phyloP scores from a whole-genome alignment of 2,888 invertebrate genomes.

The Eupeodes luniger region DNA sequence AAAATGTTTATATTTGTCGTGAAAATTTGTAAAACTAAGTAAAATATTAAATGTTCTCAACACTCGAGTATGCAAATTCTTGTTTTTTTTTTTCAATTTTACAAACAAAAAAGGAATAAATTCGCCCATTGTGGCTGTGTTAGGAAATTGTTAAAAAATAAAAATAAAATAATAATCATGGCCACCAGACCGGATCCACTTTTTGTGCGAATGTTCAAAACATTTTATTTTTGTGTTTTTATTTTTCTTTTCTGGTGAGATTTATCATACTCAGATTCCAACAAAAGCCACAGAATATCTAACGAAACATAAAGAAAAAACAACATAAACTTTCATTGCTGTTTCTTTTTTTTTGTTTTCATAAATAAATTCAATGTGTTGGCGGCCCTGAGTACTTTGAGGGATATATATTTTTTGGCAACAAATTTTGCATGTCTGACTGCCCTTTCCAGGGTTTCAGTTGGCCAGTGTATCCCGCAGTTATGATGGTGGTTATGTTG shows the following conservation, averaged over 20 bases:
- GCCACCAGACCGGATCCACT: constrained; percentile 23
- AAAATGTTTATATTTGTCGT: background rate
- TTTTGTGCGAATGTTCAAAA: constrained; percentile 33
- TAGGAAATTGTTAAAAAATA: constrained; percentile 17
- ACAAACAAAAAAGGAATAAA: background rate
- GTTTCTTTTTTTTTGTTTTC: background rate
- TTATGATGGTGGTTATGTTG: constrained; percentile 10
- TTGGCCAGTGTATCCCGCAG: constrained; percentile 24
- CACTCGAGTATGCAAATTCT: constrained; percentile 5
- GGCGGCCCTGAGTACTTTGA: constrained; percentile 19
- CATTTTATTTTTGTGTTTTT: constrained; percentile 22
- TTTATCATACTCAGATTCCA: constrained; percentile 7
- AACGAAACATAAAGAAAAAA: constrained; percentile 17
- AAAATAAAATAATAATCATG: constrained; percentile 5
- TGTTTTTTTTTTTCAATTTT: background rate
- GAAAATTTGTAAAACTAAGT: constrained; percentile 5
- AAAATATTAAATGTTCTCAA: constrained; percentile 6
- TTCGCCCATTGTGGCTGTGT: constrained; percentile 1
- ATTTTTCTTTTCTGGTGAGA: background rate
- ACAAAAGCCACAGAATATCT: constrained; percentile 23
- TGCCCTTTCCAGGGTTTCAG: constrained; percentile 40
- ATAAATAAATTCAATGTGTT: constrained; percentile 35
- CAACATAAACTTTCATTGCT: constrained; percentile 22
- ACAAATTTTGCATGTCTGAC: constrained; percentile 37
- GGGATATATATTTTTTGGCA: constrained; percentile 19